phyloP scores from a whole-genome alignment of 2,113 vertebrate genomes.

The Ranitomeya variabilis region DNA sequence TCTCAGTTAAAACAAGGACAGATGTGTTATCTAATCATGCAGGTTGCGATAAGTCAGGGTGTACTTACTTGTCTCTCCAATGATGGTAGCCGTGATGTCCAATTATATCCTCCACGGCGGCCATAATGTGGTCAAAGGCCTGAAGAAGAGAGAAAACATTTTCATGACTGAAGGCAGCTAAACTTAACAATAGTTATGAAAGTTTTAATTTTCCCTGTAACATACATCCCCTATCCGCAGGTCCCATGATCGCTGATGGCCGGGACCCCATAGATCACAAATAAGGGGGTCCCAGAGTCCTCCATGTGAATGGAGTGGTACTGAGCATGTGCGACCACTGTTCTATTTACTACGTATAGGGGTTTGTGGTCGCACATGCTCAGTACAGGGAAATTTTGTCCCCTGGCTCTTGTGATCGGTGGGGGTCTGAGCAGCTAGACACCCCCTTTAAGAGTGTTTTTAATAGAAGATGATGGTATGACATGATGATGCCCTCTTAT shows the following conservation, averaged over 20 bases:
- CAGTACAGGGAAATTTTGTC: too few relatives aligned
- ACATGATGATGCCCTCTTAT: neutral
- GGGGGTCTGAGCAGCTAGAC: too few relatives aligned
- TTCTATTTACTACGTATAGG: too few relatives aligned
- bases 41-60: neutral
- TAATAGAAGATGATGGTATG: neutral
- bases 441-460: too few relatives aligned
- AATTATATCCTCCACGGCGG: conserved; percentile 94
- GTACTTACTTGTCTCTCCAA: conserved; percentile 94
- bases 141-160: conserved; percentile 66
- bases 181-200: neutral
- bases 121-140: conserved; percentile 97
- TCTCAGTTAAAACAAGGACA: neutral
- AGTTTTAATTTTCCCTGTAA: neutral
- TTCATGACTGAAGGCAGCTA: neutral
- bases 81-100: conserved; percentile 95
- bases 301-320: too few relatives aligned
- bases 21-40: neutral
- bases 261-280: too few relatives aligned
- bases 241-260: too few relatives aligned
- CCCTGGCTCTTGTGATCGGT: too few relatives aligned
- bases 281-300: too few relatives aligned
- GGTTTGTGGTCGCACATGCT: too few relatives aligned
- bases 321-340: too few relatives aligned
- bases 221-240: too few relatives aligned